These are phyloP conservation scores for Elegia similella DNA, from an alignment of 2,888 invertebrate species.

Conservation along the genomic window DNA sequence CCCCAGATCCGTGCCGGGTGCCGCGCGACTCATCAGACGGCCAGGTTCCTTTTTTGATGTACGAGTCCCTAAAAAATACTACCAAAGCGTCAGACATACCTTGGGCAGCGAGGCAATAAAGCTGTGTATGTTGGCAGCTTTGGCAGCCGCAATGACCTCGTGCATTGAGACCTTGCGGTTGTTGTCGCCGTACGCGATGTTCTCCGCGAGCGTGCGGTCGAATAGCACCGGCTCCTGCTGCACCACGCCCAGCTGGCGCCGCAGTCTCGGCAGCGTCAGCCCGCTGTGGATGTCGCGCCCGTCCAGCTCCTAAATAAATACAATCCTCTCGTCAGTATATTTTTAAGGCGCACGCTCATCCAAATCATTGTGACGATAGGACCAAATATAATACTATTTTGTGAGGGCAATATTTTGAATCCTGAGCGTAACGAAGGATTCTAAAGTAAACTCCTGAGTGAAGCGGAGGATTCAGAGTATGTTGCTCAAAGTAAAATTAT, in stretches of 20 bases:
- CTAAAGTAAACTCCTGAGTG: too few relatives aligned
- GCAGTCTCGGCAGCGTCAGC: constrained; percentile 85
- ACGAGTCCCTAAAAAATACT: background rate
- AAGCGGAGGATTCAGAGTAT: too few relatives aligned
- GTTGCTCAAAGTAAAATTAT: too few relatives aligned
- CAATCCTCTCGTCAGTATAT: too few relatives aligned
- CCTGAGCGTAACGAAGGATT: too few relatives aligned
- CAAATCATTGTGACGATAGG: too few relatives aligned
- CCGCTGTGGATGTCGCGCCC: constrained; percentile 77
- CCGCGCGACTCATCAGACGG: too few relatives aligned
- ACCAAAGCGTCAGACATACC: constrained; percentile 46
- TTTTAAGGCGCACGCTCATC: too few relatives aligned
- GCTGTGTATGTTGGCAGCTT: constrained; percentile 89
- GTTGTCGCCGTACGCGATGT: constrained; percentile 93
- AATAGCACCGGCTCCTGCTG: constrained; percentile 94
- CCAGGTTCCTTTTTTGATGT: too few relatives aligned
- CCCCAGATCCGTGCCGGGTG: too few relatives aligned
- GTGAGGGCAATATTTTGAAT: too few relatives aligned
- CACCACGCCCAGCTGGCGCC: constrained; percentile 89
- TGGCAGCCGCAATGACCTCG: constrained; percentile 88
- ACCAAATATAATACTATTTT: too few relatives aligned
- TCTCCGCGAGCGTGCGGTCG: constrained; percentile 90
- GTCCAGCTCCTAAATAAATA: constrained; percentile 67
- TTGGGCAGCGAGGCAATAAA: constrained; percentile 87
- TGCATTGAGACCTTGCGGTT: constrained; percentile 84